phyloP scores from a whole-genome alignment of 2,113 vertebrate genomes.

The Crotophaga sulcirostris region DNA sequence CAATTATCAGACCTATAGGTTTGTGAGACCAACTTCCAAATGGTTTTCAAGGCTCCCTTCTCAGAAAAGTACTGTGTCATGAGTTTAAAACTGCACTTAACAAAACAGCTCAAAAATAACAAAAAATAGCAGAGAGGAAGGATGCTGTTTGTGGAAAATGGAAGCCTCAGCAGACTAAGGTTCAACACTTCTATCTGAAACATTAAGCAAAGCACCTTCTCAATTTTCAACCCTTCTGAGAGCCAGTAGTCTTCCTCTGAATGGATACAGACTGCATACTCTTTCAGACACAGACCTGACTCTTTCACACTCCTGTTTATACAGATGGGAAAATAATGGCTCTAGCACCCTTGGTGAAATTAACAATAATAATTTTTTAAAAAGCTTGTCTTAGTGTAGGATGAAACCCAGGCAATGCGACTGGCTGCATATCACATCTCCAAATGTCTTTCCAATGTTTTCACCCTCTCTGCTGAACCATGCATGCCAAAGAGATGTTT shows the following conservation, averaged over 20 bases:
- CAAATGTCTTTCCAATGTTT: not conserved
- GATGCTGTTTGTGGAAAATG: not conserved
- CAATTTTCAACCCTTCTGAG: not conserved
- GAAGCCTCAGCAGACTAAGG: not conserved
- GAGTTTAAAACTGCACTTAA: not conserved
- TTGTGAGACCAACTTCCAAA: not conserved
- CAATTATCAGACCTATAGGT: not conserved
- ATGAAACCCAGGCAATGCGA: not conserved
- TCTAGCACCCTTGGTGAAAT: not conserved
- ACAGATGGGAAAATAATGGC: not conserved
- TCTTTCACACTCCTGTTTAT: not conserved
- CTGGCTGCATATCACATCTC: not conserved
- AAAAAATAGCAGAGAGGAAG: not conserved
- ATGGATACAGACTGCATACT: not conserved
- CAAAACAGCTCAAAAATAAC: not conserved
- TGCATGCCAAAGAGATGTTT: not conserved
- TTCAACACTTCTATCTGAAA: not conserved
- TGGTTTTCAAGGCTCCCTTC: not conserved
- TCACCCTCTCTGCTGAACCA: not conserved
- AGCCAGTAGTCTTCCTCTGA: not conserved
- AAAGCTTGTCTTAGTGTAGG: rapidly evolving
- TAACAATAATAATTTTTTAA: not conserved
- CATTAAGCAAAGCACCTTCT: not conserved
- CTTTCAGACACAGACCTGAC: not conserved
- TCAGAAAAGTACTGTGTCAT: not conserved